Base-by-base conservation (phyloP, 2,888 invertebrate genomes). In the Xestia c-nigrum region DNA sequence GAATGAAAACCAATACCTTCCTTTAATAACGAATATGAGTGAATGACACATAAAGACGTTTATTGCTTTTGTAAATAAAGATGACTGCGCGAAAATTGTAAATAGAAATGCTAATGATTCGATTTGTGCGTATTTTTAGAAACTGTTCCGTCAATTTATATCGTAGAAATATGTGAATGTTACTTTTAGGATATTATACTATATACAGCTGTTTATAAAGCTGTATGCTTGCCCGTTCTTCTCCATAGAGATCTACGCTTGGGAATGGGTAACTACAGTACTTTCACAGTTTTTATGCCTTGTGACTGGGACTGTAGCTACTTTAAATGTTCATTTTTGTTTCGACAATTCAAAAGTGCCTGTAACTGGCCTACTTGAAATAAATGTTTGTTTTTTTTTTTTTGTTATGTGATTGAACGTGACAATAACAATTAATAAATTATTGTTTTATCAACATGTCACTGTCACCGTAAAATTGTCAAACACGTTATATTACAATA, bases 1-100 rank as follows among this genome's bases (percentile, higher is more conserved):
- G 43, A 82, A 78, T 82, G 74, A 64, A 72, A 85, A 74, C 63
- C 47, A 31, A 71, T 66, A 64, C 19, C 67, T 71, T 46, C 24
- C n/a, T 64, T 67, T 55, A 24, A 24, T 24, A 80, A 31, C 24
- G 38, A 47, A 64, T 59, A 77, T 69, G 43, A 76, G 55, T 80
- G 47, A 79, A 66, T 59, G 71, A 74, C 52, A 65, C 9, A 67
- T 40, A 72, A 72, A 50, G 9, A 64, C 61, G 46, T 85, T 80
- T 66, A 78, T 78, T 57, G 38, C 50, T 57, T 81, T 72, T 69
- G 64, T 75, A 68, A 72, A 75, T 19, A 80, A 65, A 66, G 52
- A 68, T 74, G 78, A 85, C 61, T 69, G 24, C 1, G 57, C 72
- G 16, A 38, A 82, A 65, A 38, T 2, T 38, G 24, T 65, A 6